A percentile compares a stretch with the other conserved stretches of the same genome.
These are phyloP conservation scores for Nymphalis io DNA, from an alignment of 1,140 invertebrate genomes.

Conservation along the genomic window DNA sequence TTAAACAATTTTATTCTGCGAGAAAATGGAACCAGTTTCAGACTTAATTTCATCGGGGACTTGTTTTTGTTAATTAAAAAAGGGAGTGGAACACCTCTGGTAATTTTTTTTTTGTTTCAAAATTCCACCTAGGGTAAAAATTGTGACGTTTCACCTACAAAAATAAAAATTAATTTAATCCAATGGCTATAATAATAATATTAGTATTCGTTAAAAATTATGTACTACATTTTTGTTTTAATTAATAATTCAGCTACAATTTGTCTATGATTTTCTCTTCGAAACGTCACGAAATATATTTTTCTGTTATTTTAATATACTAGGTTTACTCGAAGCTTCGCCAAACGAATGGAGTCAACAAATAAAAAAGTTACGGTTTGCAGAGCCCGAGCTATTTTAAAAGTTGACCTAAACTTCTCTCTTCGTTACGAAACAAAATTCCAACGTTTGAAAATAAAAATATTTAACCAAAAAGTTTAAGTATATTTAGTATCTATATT, in stretches of 20 bases:
- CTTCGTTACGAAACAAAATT: conserved; percentile 26
- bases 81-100: conserved; percentile 4
- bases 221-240: conserved; percentile 7
- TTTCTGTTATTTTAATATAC: background rate
- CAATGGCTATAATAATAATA: too few relatives aligned
- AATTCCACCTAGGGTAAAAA: conserved; percentile 5
- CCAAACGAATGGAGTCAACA: conserved; percentile 20
- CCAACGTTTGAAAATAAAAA: conserved; percentile 1
- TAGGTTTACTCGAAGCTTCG: conserved; percentile 6
- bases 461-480: background rate
- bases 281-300: background rate
- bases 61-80: conserved; percentile 31
- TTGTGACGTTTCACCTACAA: background rate
- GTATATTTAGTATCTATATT: too few relatives aligned
- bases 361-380: conserved; percentile 16
- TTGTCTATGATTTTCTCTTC: background rate
- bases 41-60: conserved; percentile 24
- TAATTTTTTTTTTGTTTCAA: conserved; percentile 1
- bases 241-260: background rate
- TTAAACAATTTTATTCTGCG: conserved; percentile 11
- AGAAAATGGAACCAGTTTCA: conserved; percentile 14
- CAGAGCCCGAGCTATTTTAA: conserved; percentile 8
- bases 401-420: conserved; percentile 23
- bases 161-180: too few relatives aligned
- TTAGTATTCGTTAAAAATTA: too few relatives aligned